Percentiles rank a stretch among this genome's conserved stretches.
Conservation (phyloP, 2,797 vertebrate genomes). For the Premnoplex brunnescens region DNA sequence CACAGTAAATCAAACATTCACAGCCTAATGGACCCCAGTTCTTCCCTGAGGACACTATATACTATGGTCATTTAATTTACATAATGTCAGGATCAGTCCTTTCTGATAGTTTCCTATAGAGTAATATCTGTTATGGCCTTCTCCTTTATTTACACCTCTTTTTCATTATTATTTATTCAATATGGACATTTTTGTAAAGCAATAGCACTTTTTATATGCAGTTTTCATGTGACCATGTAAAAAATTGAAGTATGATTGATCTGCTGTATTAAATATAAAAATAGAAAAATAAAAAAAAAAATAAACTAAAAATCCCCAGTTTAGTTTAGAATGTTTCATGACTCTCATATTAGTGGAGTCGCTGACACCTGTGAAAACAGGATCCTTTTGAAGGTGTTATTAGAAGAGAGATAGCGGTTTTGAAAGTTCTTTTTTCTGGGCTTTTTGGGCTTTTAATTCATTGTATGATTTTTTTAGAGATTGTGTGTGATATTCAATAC, state of each 20-base stretch:
- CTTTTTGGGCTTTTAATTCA: neutral
- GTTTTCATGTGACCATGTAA: neutral
- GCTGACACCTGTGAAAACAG: neutral
- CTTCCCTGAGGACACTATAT: neutral
- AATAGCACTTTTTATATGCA: neutral
- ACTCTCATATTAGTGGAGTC: neutral
- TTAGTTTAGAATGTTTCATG: neutral
- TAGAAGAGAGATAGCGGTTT: neutral
- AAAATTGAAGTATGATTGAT: neutral
- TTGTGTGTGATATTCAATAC: neutral
- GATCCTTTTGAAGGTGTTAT: neutral
- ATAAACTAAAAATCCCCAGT: accelerated
- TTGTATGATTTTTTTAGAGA: neutral
- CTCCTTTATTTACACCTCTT: neutral
- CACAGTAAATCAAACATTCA: neutral
- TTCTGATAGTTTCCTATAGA: neutral
- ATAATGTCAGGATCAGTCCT: neutral
- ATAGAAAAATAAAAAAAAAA: too few species aligned
- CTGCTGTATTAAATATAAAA: neutral
- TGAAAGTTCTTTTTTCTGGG: neutral
- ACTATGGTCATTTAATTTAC: neutral
- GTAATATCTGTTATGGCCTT: neutral
- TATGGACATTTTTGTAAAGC: neutral
- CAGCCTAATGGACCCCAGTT: neutral
- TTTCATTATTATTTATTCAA: neutral